Conservation (phyloP, 2,797 vertebrate genomes). For the Benthosema pterotum region DNA sequence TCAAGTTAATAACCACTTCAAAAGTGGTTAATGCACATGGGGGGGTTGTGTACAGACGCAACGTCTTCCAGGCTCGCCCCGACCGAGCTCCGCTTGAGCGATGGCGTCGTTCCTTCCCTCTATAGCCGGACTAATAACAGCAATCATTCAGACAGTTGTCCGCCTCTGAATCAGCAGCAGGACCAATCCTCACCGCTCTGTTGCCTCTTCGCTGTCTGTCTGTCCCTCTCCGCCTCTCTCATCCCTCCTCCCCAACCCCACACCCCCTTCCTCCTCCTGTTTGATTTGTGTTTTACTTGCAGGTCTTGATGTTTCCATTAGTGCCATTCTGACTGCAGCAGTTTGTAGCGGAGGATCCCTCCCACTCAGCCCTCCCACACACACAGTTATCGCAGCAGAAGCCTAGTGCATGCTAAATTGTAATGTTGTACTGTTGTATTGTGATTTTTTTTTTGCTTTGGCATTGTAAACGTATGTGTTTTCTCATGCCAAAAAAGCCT, state of each 20-base stretch:
- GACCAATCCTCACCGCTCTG: conserved; percentile 18
- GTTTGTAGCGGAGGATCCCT: conserved; percentile 28
- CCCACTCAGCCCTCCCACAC: conserved; percentile 24
- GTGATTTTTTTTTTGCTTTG: too few relatives aligned
- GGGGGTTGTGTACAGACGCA: conserved; percentile 7
- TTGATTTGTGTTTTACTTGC: conserved; percentile 61
- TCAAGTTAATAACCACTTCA: conserved; percentile 65
- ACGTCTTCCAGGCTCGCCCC: conserved; percentile 33
- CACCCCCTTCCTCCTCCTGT: conserved; percentile 71
- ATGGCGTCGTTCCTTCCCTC: conserved; percentile 38
- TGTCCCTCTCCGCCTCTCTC: neutral
- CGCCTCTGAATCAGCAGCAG: conserved; percentile 44
- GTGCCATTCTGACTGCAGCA: conserved; percentile 23
- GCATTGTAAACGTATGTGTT: too few relatives aligned
- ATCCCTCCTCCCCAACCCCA: conserved; percentile 14
- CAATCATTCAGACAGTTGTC: conserved; percentile 57
- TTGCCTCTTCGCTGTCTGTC: conserved; percentile 19
- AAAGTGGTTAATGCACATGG: conserved; percentile 49
- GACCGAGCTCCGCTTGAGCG: conserved; percentile 29
- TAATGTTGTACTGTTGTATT: too few relatives aligned
- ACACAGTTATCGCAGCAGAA: conserved; percentile 17
- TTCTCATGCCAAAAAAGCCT: too few relatives aligned
- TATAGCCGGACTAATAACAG: conserved; percentile 50
- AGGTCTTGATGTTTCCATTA: conserved; percentile 57
- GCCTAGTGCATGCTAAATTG: conserved; percentile 16